Conservation (phyloP, 1,140 invertebrate genomes). For the Heliconius hewitsoni region DNA sequence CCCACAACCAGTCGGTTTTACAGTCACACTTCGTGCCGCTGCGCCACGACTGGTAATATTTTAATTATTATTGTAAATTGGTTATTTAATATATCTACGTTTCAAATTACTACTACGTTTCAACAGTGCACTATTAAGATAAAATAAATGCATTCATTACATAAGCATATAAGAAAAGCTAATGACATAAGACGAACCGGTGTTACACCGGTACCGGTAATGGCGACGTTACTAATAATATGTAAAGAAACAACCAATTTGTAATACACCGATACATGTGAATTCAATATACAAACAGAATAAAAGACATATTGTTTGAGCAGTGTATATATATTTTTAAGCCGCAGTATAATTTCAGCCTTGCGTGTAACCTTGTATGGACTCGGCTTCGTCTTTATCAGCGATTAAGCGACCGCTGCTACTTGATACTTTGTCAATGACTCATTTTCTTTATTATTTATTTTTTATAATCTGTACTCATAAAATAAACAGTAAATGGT, state of each 20-base stretch:
- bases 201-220: background rate
- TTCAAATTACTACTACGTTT: no score
- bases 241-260: background rate
- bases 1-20: no score
- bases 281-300: slow-evolving; percentile 42
- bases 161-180: background rate
- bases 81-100: no score
- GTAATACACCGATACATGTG: slow-evolving; percentile 26
- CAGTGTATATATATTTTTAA: slow-evolving; percentile 45
- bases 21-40: no score
- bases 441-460: slow-evolving; percentile 25
- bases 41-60: no score
- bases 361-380: slow-evolving; percentile 70
- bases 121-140: background rate
- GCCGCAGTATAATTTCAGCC: slow-evolving; percentile 55
- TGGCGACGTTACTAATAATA: background rate
- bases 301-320: slow-evolving; percentile 39
- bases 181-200: background rate
- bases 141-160: background rate
- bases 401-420: slow-evolving; percentile 35
- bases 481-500: background rate
- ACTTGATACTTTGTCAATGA: slow-evolving; percentile 53
- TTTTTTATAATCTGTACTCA: background rate
- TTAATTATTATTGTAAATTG: no score
- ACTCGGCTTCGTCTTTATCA: slow-evolving; percentile 67